phyloP scores from a whole-genome alignment of 2,797 vertebrate species.

The Poeciliopsis infans region DNA sequence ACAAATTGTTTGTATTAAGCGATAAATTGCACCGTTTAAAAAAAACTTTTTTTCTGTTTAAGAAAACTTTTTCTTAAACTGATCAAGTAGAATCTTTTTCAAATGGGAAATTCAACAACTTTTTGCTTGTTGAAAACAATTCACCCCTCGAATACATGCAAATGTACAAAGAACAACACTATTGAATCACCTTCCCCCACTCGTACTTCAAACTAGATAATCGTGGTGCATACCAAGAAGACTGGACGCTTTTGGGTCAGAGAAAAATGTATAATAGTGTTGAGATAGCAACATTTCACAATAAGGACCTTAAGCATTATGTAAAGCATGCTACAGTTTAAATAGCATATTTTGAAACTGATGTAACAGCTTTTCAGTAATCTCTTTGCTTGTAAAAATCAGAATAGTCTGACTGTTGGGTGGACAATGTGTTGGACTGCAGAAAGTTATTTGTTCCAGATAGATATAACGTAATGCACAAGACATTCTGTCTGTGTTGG shows the following conservation, averaged over 20 bases:
- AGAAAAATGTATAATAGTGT: not conserved
- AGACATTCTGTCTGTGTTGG: not conserved
- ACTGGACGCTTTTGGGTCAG: not conserved
- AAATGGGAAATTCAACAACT: not conserved
- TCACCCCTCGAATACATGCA: not conserved
- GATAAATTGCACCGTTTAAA: not conserved
- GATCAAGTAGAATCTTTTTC: not conserved
- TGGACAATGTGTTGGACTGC: not conserved
- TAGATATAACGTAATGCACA: not conserved
- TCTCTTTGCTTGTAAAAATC: not conserved
- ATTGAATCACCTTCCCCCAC: not conserved
- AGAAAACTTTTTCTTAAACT: not conserved
- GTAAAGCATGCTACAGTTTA: not conserved
- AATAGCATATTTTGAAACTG: constrained; percentile 2
- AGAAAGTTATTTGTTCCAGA: not conserved
- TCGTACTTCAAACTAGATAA: not conserved
- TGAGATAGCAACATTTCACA: not conserved
- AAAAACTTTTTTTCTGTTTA: not conserved
- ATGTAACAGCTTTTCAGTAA: not conserved
- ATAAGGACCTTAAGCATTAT: not conserved
- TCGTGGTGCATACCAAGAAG: not conserved
- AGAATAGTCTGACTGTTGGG: not conserved
- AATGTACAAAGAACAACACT: not conserved
- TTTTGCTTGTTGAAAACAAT: too few species aligned
- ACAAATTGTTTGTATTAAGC: not conserved